These are phyloP conservation scores for Crotalus viridis DNA, from an alignment of 2,113 vertebrate species.

Conservation along the genomic window DNA sequence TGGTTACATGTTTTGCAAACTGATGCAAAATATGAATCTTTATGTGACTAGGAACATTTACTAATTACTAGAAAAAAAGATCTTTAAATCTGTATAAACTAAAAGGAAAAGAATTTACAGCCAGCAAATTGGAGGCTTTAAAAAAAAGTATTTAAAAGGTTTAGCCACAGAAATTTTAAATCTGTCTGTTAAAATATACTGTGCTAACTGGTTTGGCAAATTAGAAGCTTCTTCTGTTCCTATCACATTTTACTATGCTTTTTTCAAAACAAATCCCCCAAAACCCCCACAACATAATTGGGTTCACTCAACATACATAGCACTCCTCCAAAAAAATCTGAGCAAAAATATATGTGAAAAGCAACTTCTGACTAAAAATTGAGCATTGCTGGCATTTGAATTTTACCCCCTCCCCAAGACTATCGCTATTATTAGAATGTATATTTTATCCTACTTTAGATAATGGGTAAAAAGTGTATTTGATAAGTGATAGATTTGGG, in stretches of 20 bases:
- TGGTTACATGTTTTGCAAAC: neutral
- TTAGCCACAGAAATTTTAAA: neutral
- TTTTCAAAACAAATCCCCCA: too few relatives aligned
- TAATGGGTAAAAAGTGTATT: neutral
- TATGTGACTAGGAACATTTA: neutral
- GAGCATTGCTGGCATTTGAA: neutral
- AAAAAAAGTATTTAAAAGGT: neutral
- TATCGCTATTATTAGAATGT: neutral
- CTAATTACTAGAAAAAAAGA: neutral
- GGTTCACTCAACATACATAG: neutral
- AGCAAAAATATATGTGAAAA: neutral
- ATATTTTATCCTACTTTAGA: neutral
- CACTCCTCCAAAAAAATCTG: neutral
- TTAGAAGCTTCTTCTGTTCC: neutral
- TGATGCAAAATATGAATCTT: neutral
- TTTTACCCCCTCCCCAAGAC: neutral
- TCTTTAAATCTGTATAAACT: neutral
- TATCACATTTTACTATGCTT: neutral
- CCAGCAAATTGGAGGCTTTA: neutral
- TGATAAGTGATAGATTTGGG: neutral
- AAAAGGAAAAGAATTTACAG: neutral
- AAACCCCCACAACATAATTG: neutral
- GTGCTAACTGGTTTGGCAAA: neutral
- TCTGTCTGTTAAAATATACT: neutral
- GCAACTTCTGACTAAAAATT: neutral